phyloP scores from a whole-genome alignment of 1,140 invertebrate genomes.

The Stegodyphus dumicola region DNA sequence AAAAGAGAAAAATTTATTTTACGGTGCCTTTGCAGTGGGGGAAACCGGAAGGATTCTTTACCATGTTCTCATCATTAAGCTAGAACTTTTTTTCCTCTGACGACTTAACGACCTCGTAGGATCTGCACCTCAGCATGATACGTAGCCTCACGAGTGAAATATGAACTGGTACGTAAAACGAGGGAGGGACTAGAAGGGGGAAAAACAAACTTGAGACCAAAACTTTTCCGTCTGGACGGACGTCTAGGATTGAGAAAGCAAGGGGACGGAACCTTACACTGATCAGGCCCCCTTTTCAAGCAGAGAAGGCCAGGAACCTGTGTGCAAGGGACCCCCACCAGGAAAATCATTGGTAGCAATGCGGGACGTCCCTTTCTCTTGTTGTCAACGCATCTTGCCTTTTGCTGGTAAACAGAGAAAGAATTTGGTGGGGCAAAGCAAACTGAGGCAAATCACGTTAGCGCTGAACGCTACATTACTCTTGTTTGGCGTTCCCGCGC shows the following conservation, averaged over 20 bases:
- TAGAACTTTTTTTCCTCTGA: not conserved
- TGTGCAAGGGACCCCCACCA: slow-evolving; percentile 6
- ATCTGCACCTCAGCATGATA: slow-evolving; percentile 21
- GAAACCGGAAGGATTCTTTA: slow-evolving; percentile 15
- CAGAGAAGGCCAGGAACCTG: not conserved
- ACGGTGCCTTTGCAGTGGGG: not conserved
- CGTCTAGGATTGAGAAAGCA: not conserved
- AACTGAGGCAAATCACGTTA: slow-evolving; percentile 24
- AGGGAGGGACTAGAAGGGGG: not conserved
- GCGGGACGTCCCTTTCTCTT: slow-evolving; percentile 20
- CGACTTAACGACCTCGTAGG: not conserved
- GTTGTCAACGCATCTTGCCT: slow-evolving; percentile 36
- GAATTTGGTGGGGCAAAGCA: not conserved
- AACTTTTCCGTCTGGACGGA: slow-evolving; percentile 4
- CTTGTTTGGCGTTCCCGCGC: slow-evolving; percentile 21
- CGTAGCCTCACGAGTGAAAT: slow-evolving; percentile 23
- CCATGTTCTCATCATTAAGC: slow-evolving; percentile 12
- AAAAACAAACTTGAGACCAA: not conserved
- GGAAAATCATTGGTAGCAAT: slow-evolving; percentile 31
- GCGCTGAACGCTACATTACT: not conserved
- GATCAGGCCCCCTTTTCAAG: not conserved
- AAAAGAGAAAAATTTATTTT: no score
- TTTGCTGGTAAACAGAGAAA: slow-evolving; percentile 20
- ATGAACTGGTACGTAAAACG: slow-evolving; percentile 17
- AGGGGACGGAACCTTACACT: not conserved